Percentiles rank a stretch among this genome's conserved stretches.
phyloP scores from a whole-genome alignment of 2,113 vertebrate genomes.

The Genyomyrus donnyi region DNA sequence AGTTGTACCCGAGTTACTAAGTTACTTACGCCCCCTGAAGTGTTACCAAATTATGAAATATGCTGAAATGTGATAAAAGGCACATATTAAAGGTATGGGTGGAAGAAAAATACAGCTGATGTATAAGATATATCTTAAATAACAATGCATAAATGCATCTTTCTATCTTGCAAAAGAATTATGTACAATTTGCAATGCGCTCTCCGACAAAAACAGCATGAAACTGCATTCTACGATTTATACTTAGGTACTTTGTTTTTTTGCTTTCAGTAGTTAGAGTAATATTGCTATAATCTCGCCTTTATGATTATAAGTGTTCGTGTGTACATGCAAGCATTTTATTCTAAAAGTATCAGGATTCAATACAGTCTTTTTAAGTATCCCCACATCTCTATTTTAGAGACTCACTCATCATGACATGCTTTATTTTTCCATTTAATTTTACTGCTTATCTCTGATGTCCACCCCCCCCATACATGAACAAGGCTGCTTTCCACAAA shows the following conservation, averaged over 20 bases:
- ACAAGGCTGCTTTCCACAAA: not conserved
- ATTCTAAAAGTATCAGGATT: not conserved
- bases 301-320: not conserved
- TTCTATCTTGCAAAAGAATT: not conserved
- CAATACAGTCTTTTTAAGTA: not conserved
- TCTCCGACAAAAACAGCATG: not conserved
- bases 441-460: not conserved
- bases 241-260: not conserved
- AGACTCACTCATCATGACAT: not conserved
- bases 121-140: not conserved
- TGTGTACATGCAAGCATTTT: not conserved
- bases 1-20: not conserved
- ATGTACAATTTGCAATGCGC: not conserved
- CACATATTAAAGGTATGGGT: not conserved
- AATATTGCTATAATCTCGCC: not conserved
- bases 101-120: not conserved
- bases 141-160: not conserved
- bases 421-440: not conserved
- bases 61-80: not conserved
- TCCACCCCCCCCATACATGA: not conserved
- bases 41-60: not conserved
- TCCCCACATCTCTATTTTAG: not conserved
- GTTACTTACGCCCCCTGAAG: not conserved
- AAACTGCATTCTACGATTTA: not conserved
- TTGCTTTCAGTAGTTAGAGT: not conserved